Evolutionary conservation across 2,797 vertebrate species (phyloP), one percentile per base, ranked within the genome.

Genomic region (Takifugu rubripes): DNA sequence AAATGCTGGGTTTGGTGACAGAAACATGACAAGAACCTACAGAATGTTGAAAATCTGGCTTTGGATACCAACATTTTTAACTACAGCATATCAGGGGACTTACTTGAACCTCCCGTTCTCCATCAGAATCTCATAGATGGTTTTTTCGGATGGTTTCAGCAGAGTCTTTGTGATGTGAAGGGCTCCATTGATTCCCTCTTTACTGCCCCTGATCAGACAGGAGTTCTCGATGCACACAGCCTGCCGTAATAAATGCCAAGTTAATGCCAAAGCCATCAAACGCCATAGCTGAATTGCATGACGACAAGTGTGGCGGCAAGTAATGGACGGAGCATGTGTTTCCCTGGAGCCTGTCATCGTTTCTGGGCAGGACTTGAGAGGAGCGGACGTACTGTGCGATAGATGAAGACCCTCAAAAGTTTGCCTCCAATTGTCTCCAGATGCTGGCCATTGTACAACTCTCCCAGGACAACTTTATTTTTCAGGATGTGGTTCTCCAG

Each of bases 211-310:
- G 49, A 98, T 57, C 89, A 99, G 91, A 75, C 97, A 99, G 52
- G 95, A 91, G 64, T 99, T 99, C 88, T 99, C 97, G 72, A 99
- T 80, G 83, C 97, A 99, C 62, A 95, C 93, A 64, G 96, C 92
- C 97, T 99, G 71, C 54, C 75, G 78, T 76, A 63, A 72, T n/a
- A 46, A 44, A 44, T 2, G 10, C 12, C 12, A 40, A 40, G 3
- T 40, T 2, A 40, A 40, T 40, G 11, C 36, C 2, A 40, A 14
- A 3, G 1, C 36, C 16, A 27, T 47, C 29, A 62, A 48, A 72
- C 31, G 24, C 43, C 10, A 52, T 10, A 7, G 3, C 2, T 12
- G 12, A 14, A 40, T 12, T 14, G 36, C 36, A 40, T 3, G 3
- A 40, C 3, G 36, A 40, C 3, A 4, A 40, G 11, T 40, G 36